Conservation (phyloP, 2,888 invertebrate genomes). For the Theristus sp. region DNA sequence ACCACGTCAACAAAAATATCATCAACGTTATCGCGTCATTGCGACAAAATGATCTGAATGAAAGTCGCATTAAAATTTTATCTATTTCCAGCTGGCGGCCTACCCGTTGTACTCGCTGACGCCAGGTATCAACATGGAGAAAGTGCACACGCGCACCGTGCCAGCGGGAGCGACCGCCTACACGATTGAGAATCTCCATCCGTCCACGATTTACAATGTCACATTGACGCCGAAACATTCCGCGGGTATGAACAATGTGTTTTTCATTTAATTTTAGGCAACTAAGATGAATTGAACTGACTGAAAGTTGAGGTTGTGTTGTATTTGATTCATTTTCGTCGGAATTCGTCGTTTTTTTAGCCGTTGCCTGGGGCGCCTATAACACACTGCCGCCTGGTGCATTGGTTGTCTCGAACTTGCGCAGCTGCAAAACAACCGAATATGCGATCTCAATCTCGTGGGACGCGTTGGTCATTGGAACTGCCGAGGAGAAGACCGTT, state of each 20-base stretch:
- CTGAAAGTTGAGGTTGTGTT: too few relatives aligned
- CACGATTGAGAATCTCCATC: conserved; percentile 20
- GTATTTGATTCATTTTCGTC: too few relatives aligned
- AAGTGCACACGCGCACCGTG: conserved; percentile 18
- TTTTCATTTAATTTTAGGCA: background rate
- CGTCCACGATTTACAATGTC: conserved; percentile 27
- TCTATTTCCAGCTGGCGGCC: conserved; percentile 20
- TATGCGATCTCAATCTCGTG: conserved; percentile 26
- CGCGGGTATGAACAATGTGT: conserved; percentile 3
- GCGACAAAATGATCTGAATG: too few relatives aligned
- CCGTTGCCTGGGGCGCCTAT: conserved; percentile 26
- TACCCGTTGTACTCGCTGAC: conserved; percentile 21
- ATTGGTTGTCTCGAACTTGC: conserved; percentile 21
- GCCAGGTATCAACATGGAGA: conserved; percentile 15
- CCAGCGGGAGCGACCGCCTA: conserved; percentile 19
- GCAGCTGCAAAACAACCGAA: conserved; percentile 25
- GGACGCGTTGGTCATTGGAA: conserved; percentile 14
- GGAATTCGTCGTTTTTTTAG: too few relatives aligned
- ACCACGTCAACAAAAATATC: too few relatives aligned
- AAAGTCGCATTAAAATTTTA: too few relatives aligned
- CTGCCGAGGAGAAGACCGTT: conserved; percentile 14
- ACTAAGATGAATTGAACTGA: too few relatives aligned
- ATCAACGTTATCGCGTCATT: too few relatives aligned
- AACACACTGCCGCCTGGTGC: conserved; percentile 28
- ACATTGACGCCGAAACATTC: conserved; percentile 19